Percentiles rank a stretch among this genome's conserved stretches.
phyloP scores from a whole-genome alignment of 2,113 vertebrate genomes.

The Mastomys natalensis region DNA sequence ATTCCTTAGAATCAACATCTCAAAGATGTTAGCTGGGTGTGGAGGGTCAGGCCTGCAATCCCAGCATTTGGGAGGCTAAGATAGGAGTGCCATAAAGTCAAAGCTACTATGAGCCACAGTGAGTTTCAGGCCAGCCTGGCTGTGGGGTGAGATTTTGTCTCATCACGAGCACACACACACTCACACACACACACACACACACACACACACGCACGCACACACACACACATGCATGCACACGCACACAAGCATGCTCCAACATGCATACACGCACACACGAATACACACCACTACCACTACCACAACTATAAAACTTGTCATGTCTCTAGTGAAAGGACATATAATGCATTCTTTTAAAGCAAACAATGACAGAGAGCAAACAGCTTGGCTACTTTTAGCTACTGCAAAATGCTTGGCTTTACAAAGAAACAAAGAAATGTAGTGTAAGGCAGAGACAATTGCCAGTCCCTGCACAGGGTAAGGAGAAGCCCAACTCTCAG shows the following conservation, averaged over 20 bases:
- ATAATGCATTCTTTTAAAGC: not conserved
- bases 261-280: not conserved
- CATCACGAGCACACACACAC: too few relatives aligned
- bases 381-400: not conserved
- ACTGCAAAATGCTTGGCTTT: not conserved
- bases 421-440: not conserved
- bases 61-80: not conserved
- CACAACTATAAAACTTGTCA: not conserved
- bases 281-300: not conserved
- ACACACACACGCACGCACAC: not conserved
- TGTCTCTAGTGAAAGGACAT: not conserved
- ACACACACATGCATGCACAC: not conserved
- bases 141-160: not conserved
- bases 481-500: not conserved
- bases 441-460: not conserved
- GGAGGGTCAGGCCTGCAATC: not conserved
- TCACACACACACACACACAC: not conserved
- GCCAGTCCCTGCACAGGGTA: not conserved
- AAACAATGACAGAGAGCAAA: not conserved
- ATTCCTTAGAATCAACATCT: not conserved
- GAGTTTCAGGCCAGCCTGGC: not conserved
- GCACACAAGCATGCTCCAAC: too few relatives aligned
- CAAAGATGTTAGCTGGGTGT: not conserved
- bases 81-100: not conserved
- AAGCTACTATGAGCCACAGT: not conserved